Evolutionary conservation across 2,888 invertebrate species (phyloP), one percentile per base, ranked within the genome.

Genomic region (Troglohyphantes excavatus): DNA sequence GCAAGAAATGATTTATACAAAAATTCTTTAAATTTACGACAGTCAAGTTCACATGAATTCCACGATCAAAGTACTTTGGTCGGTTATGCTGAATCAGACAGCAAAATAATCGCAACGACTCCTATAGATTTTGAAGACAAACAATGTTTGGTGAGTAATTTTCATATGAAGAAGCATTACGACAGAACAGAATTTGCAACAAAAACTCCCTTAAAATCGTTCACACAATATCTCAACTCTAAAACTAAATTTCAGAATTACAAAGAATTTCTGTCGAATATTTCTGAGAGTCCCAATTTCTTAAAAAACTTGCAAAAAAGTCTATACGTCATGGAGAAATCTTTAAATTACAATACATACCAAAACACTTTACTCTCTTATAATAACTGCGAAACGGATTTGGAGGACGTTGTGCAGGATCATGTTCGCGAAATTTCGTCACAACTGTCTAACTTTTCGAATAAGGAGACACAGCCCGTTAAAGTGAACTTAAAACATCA

Each of bases 301-400:
- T n/a, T 78, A 33, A 53, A 33, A n/a, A 59, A 73, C 9, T 21
- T 90, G 33, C 76, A 33, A 29, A 72, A 63, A 2, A 72, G 67
- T 17, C n/a, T 90, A n/a, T 81, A 87, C 39, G 53, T 83, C 6
- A 83, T 73, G 21, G 90, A 90, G 29, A 90, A 86, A 68, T 61
- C 90, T 39, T 29, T 90, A 1, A 82, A 87, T 23, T 87, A 81
- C 21, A 87, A 78, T 39, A 46, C 76, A n/a, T 83, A 72, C 68
- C 46, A 86, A 61, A 70, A 82, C 39, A 68, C 68, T n/a, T 33
- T 90, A 33, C 29, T 90, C 3, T 63, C 63, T 2, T 90, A 84
- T 23, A 78, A 78, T 53, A 29, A 46, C 7, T 39, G 26, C 19
- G 5, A 29, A 53, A 7, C 23, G 6, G 68, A 89, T 46, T 27